These are phyloP conservation scores for Cetonia aurata DNA, from an alignment of 2,888 invertebrate genomes.

Conservation along the genomic window DNA sequence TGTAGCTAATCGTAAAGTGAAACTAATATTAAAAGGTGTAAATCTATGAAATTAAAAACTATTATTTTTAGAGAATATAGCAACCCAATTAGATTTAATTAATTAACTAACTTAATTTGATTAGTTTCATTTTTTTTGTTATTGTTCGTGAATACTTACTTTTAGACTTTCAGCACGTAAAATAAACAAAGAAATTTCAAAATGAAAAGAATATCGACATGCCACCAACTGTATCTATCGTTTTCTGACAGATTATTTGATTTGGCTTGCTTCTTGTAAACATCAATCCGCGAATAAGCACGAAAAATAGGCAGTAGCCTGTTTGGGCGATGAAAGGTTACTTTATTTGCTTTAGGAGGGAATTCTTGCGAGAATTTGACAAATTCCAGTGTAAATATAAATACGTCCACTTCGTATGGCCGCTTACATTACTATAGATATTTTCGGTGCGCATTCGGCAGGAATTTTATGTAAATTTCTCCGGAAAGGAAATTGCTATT, in stretches of 20 bases:
- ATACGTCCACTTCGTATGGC: neutral
- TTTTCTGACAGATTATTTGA: constrained; percentile 2
- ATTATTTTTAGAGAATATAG: too few species aligned
- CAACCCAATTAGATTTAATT: too few species aligned
- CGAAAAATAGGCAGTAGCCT: neutral
- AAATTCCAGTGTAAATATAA: constrained; percentile 15
- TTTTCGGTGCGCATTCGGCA: neutral
- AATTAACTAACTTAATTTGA: too few species aligned
- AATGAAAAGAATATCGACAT: too few species aligned
- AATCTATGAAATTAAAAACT: too few species aligned
- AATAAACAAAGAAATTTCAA: too few species aligned
- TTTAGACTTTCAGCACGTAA: too few species aligned
- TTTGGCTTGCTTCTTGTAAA: constrained; percentile 1
- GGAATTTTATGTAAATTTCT: neutral
- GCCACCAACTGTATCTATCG: neutral
- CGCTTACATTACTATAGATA: neutral
- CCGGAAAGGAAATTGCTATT: neutral
- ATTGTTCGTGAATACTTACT: too few species aligned
- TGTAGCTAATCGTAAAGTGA: too few species aligned
- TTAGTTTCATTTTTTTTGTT: too few species aligned
- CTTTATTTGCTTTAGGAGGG: constrained; percentile 5
- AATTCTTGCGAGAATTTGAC: constrained; percentile 8
- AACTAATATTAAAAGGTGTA: too few species aligned
- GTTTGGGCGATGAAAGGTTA: constrained; percentile 1
- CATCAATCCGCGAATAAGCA: neutral